Conservation (phyloP, 2,888 invertebrate genomes). For the Crepidodera aurea region DNA sequence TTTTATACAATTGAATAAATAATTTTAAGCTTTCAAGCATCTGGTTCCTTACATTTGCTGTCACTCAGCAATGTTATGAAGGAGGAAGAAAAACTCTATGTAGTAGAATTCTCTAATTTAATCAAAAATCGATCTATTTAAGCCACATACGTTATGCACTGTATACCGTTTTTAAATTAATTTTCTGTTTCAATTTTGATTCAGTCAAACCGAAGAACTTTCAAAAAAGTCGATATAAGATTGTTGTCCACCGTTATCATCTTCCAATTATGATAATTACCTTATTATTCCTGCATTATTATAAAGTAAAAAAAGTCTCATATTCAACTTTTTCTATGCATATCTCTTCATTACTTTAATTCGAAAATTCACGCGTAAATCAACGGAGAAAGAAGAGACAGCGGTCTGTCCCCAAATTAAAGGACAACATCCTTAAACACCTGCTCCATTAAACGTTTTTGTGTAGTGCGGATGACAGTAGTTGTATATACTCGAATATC, state of each 20-base stretch:
- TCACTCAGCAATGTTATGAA: too few species aligned
- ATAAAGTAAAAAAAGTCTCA: not conserved
- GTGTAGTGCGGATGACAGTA: not conserved
- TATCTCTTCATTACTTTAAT: slow-evolving; percentile 28
- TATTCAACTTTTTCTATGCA: not conserved
- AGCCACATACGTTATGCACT: too few species aligned
- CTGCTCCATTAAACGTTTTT: slow-evolving; percentile 29
- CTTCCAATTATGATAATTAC: not conserved
- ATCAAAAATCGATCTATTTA: too few species aligned
- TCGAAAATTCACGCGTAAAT: slow-evolving; percentile 33
- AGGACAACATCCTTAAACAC: slow-evolving; percentile 28
- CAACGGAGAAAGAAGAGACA: slow-evolving; percentile 1
- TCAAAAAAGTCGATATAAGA: too few species aligned
- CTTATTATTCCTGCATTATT: not conserved
- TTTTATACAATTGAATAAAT: too few species aligned
- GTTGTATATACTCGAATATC: not conserved
- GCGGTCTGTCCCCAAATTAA: slow-evolving; percentile 25
- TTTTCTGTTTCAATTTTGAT: too few species aligned
- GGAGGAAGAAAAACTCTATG: too few species aligned
- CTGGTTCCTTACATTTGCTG: too few species aligned
- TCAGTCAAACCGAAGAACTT: too few species aligned
- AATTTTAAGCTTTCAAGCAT: too few species aligned
- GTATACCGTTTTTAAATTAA: too few species aligned
- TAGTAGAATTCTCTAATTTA: too few species aligned
- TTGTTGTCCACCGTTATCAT: not conserved